phyloP scores from a whole-genome alignment of 2,797 vertebrate species.

The Chelon labrosus region DNA sequence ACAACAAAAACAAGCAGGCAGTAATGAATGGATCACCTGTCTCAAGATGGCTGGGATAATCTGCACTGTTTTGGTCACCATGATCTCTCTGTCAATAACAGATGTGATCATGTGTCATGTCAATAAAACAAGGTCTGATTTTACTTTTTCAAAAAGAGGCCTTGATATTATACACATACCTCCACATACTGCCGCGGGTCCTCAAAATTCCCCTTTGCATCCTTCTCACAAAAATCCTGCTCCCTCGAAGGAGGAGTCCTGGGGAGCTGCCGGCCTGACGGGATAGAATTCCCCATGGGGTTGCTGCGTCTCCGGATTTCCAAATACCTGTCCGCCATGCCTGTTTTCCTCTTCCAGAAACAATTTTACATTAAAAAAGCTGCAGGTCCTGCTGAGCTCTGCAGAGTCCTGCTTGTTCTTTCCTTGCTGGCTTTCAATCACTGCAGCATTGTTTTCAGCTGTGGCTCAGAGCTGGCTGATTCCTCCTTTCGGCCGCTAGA shows the following conservation, averaged over 20 bases:
- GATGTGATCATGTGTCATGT: no score
- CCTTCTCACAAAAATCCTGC: conserved; percentile 12
- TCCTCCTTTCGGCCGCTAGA: neutral
- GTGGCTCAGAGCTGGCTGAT: neutral
- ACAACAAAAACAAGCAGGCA: neutral
- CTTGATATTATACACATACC: neutral
- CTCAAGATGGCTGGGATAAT: neutral
- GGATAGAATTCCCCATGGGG: conserved; percentile 22
- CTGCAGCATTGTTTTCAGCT: conserved; percentile 47
- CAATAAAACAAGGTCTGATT: neutral
- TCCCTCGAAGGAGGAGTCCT: conserved; percentile 54
- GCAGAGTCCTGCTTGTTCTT: no score
- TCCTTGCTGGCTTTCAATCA: conserved; percentile 6
- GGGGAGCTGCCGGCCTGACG: conserved; percentile 54
- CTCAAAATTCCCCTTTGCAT: neutral
- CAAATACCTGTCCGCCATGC: conserved; percentile 25
- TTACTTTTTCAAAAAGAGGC: no score
- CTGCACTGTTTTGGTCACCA: neutral
- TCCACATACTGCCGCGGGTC: neutral
- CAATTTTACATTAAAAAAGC: no score
- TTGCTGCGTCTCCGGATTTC: neutral
- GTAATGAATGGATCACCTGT: neutral
- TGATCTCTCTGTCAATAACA: conserved; percentile 11
- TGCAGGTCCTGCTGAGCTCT: no score
- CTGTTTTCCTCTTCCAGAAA: neutral